Conservation (phyloP, 2,888 invertebrate genomes). For the Harpalus rufipes region DNA sequence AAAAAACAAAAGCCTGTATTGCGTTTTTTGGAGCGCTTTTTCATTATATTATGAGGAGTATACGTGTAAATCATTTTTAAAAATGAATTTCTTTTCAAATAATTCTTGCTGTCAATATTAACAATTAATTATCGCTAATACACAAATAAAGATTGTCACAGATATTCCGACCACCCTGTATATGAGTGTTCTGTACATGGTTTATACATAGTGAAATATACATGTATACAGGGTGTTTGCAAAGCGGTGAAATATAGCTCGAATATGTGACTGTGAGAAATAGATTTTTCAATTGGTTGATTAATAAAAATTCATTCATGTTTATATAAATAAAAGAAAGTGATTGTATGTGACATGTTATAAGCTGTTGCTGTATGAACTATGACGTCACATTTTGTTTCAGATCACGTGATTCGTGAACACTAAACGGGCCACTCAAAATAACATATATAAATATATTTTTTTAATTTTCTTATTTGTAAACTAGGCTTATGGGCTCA, state of each 20-base stretch:
- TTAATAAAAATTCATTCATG: neutral
- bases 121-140: neutral
- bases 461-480: too few relatives aligned
- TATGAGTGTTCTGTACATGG: conserved; percentile 1
- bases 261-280: neutral
- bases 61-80: neutral
- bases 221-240: neutral
- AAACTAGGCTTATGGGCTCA: too few relatives aligned
- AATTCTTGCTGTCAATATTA: neutral
- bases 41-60: neutral
- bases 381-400: too few relatives aligned
- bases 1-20: too few relatives aligned
- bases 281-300: neutral
- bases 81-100: neutral
- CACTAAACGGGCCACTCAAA: too few relatives aligned
- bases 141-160: conserved; percentile 6
- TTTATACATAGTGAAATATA: conserved; percentile 4
- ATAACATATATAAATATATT: too few relatives aligned
- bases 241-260: neutral
- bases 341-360: too few relatives aligned
- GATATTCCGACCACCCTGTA: neutral
- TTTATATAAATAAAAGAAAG: too few relatives aligned
- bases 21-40: too few relatives aligned
- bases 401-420: too few relatives aligned
- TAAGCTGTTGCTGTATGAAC: too few relatives aligned